Percentiles rank a stretch among this genome's conserved stretches.
Conservation (phyloP, 2,888 invertebrate genomes). For the Piscicola geometra region DNA sequence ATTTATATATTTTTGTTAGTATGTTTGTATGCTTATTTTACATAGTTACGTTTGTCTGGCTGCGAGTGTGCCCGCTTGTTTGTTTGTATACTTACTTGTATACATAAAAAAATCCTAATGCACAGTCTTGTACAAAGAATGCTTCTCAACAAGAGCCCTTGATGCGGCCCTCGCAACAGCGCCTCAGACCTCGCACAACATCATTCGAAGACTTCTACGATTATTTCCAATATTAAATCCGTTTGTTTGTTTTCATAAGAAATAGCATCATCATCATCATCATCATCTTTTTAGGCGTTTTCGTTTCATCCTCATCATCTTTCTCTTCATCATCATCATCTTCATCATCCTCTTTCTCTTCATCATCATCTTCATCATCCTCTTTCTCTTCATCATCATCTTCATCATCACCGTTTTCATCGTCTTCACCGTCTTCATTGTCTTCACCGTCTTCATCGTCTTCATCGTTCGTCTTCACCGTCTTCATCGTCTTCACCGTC, state of each 20-base stretch:
- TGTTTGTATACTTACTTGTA: no score
- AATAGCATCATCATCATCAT: neutral
- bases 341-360: constrained; percentile 21
- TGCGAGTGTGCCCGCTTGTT: no score
- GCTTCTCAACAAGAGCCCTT: no score
- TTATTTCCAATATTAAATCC: no score
- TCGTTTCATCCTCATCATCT: constrained; percentile 10
- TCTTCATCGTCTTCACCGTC: neutral
- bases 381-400: neutral
- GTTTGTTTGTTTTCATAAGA: no score
- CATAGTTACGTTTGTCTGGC: no score
- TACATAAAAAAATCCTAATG: no score
- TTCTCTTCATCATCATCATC: constrained; percentile 6
- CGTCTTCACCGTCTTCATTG: neutral
- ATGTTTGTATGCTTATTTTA: neutral
- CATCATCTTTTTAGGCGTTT: neutral
- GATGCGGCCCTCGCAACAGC: no score
- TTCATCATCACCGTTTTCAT: neutral
- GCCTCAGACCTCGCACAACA: no score
- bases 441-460: constrained; percentile 13
- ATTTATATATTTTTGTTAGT: neutral
- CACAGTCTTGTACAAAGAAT: no score
- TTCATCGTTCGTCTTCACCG: constrained; percentile 13
- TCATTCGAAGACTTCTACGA: no score
- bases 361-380: constrained; percentile 21